A percentile compares a stretch with the other conserved stretches of the same genome.
Evolutionary conservation across 92 coral and sea anemone genomes (phyloP).

Genomic region (Epizoanthus scotinus): DNA sequence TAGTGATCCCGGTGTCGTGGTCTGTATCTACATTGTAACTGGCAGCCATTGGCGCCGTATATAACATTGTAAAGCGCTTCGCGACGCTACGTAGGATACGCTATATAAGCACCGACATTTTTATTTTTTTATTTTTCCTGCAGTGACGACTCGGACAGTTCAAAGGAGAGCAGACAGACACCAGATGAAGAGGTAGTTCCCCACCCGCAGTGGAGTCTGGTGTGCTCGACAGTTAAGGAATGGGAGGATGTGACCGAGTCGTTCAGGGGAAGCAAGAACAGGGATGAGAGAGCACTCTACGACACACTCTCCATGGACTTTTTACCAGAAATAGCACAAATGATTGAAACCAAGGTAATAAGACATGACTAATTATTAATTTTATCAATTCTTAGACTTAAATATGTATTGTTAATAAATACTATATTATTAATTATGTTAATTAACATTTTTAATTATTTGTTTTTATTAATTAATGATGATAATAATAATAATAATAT

Average conservation of each 20-base stretch:
- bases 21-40: no score
- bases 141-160: slow-evolving; percentile 52
- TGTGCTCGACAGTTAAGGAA: slow-evolving; percentile 80
- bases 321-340: slow-evolving; percentile 91
- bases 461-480: no score
- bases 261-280: slow-evolving; percentile 81
- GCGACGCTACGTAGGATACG: no score
- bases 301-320: slow-evolving; percentile 94
- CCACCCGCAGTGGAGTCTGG: slow-evolving; percentile 72
- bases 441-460: no score
- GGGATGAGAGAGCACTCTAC: slow-evolving; percentile 89
- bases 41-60: no score
- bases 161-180: slow-evolving; percentile 45
- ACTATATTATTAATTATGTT: no score
- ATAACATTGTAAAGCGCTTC: no score
- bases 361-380: neutral
- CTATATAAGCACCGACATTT: no score
- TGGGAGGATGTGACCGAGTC: slow-evolving; percentile 93
- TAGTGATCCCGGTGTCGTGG: no score
- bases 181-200: slow-evolving; percentile 44
- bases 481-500: no score
- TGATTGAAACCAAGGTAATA: slow-evolving; percentile 90
- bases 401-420: neutral
- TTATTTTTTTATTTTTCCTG: no score
- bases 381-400: neutral